Conservation (phyloP, 2,113 vertebrate genomes). For the Tylochromis polylepis region DNA sequence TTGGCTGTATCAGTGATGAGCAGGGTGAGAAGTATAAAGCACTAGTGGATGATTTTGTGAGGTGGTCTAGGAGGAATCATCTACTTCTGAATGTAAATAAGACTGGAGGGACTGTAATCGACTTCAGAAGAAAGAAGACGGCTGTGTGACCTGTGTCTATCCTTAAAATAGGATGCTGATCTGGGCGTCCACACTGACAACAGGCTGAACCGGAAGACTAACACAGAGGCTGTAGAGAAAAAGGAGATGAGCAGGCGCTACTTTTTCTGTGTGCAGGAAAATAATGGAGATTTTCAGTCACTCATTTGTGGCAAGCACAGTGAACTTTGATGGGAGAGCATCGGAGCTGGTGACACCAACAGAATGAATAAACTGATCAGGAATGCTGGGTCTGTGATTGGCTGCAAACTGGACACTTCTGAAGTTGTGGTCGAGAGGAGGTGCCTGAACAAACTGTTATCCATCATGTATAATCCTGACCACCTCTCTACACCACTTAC, state of each 20-base stretch:
- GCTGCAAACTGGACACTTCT: neutral
- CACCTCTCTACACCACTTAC: neutral
- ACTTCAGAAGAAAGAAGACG: neutral
- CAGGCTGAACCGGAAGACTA: neutral
- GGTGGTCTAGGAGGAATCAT: neutral
- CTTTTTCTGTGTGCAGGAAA: neutral
- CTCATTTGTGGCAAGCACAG: neutral
- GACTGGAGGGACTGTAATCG: neutral
- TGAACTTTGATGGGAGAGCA: neutral
- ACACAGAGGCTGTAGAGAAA: neutral
- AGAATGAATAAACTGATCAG: neutral
- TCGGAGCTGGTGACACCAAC: neutral
- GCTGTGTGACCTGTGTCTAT: neutral
- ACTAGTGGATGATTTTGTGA: neutral
- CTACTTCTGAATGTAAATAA: neutral
- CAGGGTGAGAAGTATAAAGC: neutral
- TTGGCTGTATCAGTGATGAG: fast-evolving
- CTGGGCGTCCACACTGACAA: neutral
- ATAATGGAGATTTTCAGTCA: neutral
- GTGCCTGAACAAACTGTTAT: neutral
- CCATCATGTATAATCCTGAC: neutral
- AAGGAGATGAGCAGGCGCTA: neutral
- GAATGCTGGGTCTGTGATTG: neutral
- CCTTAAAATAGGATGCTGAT: neutral
- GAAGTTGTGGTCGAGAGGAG: neutral